These are phyloP conservation scores for Eupithecia pulchellata DNA, from an alignment of 2,888 invertebrate species.

Conservation along the genomic window DNA sequence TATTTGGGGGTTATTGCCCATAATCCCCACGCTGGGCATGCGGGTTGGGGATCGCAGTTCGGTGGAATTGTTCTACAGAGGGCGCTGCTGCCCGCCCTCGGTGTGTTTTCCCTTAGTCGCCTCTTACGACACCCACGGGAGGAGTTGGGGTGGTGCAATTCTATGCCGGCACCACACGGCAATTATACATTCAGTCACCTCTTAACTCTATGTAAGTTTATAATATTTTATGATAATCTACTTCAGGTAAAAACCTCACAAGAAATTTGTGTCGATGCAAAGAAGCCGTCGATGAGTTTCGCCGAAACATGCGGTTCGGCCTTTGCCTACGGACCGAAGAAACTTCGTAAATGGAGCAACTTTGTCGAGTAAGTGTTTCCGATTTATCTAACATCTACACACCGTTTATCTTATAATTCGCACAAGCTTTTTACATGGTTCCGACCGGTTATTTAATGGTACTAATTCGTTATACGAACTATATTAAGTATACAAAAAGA, in stretches of 20 bases:
- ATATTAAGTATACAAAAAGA: not conserved
- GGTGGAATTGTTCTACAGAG: too few relatives aligned
- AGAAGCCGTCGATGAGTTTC: constrained; percentile 91
- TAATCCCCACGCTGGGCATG: too few relatives aligned
- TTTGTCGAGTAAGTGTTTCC: constrained; percentile 86
- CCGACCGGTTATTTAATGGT: not conserved
- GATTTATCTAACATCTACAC: not conserved
- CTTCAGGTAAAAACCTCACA: constrained; percentile 90
- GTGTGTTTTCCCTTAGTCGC: too few relatives aligned
- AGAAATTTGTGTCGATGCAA: constrained; percentile 88
- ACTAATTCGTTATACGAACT: not conserved
- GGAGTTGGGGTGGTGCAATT: too few relatives aligned
- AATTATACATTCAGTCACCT: too few relatives aligned
- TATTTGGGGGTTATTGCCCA: too few relatives aligned
- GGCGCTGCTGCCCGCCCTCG: too few relatives aligned
- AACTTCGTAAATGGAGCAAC: constrained; percentile 84
- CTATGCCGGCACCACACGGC: too few relatives aligned
- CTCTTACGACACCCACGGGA: too few relatives aligned
- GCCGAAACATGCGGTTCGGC: constrained; percentile 93
- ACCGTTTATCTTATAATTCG: not conserved
- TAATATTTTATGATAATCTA: not conserved
- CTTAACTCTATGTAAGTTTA: too few relatives aligned
- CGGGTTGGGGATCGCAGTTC: too few relatives aligned
- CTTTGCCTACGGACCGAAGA: constrained; percentile 90
- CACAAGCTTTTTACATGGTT: not conserved